Conservation (phyloP, 2,113 vertebrate genomes). For the Corapipo altera region DNA sequence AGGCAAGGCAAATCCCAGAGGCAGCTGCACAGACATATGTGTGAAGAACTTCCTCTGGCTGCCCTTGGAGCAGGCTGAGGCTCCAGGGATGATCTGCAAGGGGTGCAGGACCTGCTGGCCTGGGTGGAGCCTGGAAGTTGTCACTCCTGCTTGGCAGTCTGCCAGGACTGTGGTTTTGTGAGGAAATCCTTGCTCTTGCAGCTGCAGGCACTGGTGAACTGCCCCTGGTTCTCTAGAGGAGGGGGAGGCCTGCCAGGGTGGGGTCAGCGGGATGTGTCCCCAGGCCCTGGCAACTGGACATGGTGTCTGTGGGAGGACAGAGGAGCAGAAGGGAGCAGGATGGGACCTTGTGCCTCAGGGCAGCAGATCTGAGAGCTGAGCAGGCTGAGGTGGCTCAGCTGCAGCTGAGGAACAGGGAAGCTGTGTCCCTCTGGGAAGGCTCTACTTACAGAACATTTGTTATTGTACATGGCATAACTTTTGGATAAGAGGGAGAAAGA, state of each 20-base stretch:
- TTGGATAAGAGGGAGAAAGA: not conserved
- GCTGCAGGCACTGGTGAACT: not conserved
- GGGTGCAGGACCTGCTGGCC: not conserved
- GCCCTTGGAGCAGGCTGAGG: not conserved
- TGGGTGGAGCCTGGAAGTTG: not conserved
- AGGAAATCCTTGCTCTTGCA: not conserved
- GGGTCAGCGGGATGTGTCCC: fast-evolving
- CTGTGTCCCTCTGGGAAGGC: not conserved
- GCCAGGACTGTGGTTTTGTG: not conserved
- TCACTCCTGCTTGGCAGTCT: not conserved
- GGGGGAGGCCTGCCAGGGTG: not conserved
- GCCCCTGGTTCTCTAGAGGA: not conserved
- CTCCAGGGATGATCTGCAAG: not conserved
- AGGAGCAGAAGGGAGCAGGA: not conserved
- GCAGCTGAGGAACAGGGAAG: not conserved
- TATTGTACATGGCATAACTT: not conserved
- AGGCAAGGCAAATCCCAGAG: not conserved
- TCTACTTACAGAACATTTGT: not conserved
- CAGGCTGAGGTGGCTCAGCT: not conserved
- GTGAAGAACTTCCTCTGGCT: not conserved
- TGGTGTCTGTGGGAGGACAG: not conserved
- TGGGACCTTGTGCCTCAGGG: not conserved
- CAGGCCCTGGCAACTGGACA: not conserved
- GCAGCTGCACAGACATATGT: not conserved
- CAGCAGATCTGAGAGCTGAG: not conserved